Evolutionary conservation across 1,140 invertebrate species (phyloP), one percentile per base, ranked within the genome.

Genomic region (Homalodisca vitripennis): DNA sequence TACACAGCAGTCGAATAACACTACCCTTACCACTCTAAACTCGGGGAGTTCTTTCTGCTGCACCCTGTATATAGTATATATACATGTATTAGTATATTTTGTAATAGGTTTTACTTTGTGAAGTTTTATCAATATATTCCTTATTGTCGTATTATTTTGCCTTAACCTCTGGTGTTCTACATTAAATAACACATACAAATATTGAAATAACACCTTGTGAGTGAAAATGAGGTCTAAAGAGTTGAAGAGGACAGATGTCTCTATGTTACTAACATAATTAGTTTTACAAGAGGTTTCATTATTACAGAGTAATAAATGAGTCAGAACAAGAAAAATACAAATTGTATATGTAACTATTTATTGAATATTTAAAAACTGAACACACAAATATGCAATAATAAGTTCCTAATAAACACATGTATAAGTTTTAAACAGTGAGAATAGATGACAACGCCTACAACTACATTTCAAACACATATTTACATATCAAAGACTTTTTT

Each of bases 21-120:
- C 62, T 20, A 64, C 41, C 30, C 30, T 30, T 30, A 64, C 62
- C 62, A 17, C 41, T 64, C 29, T 64, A 41, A 64, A 64, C 68
- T 51, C 29, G 30, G 68, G 32, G 31, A 69, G 68, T 51, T 69
- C 57, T 27, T 34, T 69, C 41, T 69, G 68, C 55, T 60, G n/a
- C 47, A 69, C 57, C 68, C 57, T 68, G 62, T 70, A 70, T 67
- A 26, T 48, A 27, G 30, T 41, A 41, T 41, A 17, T 10, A 17
- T 10, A 41, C 17, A 10, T 17, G 17, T 10, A 41, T 41, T 10
- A 10, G 6, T 41, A 10, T 41, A 17, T 41, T 41, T 41, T 41
- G 17, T 17, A 41, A 10, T 10, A 10, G 34, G 34, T 41, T 41
- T 41, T 41, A 6, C 17, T 6, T 41, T 41, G 34, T 41, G 6